A percentile compares a stretch with the other conserved stretches of the same genome.
phyloP scores from a whole-genome alignment of 2,797 vertebrate species.

The Oreochromis grahami region DNA sequence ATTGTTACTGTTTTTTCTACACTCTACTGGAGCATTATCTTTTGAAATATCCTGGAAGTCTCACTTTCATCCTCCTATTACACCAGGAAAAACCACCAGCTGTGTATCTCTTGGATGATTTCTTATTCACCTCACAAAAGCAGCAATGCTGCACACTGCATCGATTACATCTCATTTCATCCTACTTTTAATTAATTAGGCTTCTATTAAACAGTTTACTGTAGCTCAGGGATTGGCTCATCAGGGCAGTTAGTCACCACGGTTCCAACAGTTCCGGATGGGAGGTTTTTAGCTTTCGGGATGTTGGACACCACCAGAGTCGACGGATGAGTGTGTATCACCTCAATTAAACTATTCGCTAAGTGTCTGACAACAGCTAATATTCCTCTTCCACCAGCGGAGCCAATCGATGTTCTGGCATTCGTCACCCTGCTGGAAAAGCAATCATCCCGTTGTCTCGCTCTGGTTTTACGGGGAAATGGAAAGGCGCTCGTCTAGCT shows the following conservation, averaged over 20 bases:
- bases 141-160: not conserved
- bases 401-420: constrained; percentile 77
- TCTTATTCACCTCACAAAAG: constrained; percentile 7
- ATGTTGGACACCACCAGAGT: constrained; percentile 75
- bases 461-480: constrained; percentile 41
- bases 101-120: not conserved
- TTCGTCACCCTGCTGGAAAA: constrained; percentile 74
- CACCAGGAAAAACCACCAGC: not conserved
- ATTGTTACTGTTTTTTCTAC: not conserved
- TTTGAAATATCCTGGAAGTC: not conserved
- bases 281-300: constrained; percentile 65
- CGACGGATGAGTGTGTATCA: constrained; percentile 74
- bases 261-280: constrained; percentile 75
- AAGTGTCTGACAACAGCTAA: constrained; percentile 82
- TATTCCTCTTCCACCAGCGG: constrained; percentile 74
- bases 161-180: constrained; percentile 46
- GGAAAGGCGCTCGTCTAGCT: constrained; percentile 34
- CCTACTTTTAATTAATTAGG: constrained; percentile 66
- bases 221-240: constrained; percentile 44
- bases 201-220: constrained; percentile 53
- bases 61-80: not conserved
- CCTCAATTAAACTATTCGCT: constrained; percentile 79
- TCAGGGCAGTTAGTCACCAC: constrained; percentile 43
- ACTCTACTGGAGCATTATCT: not conserved
- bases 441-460: constrained; percentile 77